Base-by-base conservation (phyloP, 2,113 vertebrate species). In the Pterophyllum scalare region DNA sequence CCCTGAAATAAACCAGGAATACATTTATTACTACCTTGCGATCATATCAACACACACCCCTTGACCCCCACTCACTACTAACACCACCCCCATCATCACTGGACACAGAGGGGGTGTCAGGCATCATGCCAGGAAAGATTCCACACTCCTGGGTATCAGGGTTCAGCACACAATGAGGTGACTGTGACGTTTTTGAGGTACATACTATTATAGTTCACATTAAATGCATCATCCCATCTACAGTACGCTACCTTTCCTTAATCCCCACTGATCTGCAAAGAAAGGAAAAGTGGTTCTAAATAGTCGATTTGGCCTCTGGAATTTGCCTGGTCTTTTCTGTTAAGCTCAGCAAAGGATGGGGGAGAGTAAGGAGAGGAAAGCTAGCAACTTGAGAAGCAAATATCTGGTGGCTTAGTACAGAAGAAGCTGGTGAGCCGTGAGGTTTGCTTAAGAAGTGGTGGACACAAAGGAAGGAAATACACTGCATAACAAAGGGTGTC, bases 1-100 rank as follows among this genome's bases (percentile, higher is more conserved):
- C 97, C 97, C 98, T 99, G 96, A 97, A 97, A 97, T 61, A 90
- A 89, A 91, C 79, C 86, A 84, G 80, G 76, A 88, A 86, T 2
- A 92, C 59, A 86, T 54, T 15, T 0, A 46, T 92, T 85, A 94
- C 52, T 82, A 65, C 58, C 40, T 60, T 3, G 6, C 57, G 31
- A 74, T 28, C 43, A 79, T 10, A 19, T 72, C 62, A 78, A 77
- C 4, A 82, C 1, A n/a, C 7, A 2, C 13, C 7, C 31, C 46
- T 43, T 64, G 6, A 38, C 57, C 56, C 57, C 40, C 64, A 61
- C 49, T 77, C 22, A 13, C 60, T 9, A 67, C 75, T 40, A 83
- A 46, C 74, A 79, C 59, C 82, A 84, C 31, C 81, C 61, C 77
- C 81, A 81, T 85, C 78, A 86, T 80, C 59, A 86, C 82, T 70